These are phyloP conservation scores for Ctenosaura bakeri DNA, from an alignment of 2,797 vertebrate species.

Conservation along the genomic window DNA sequence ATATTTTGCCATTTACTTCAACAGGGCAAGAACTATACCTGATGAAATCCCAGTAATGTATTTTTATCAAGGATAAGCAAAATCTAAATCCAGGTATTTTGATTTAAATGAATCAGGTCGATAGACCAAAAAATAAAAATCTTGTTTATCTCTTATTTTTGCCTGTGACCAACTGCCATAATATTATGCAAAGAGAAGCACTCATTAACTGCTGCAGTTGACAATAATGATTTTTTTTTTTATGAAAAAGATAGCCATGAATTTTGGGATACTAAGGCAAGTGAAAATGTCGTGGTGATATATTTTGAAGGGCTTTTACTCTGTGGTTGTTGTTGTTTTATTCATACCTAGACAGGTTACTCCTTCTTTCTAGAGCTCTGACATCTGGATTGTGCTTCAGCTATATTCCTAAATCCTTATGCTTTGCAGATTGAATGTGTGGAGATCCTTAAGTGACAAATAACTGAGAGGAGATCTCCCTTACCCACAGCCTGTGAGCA, in stretches of 20 bases:
- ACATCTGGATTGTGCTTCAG: constrained; percentile 10
- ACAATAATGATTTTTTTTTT: not conserved
- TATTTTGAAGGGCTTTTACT: not conserved
- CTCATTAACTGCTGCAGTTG: not conserved
- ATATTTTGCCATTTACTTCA: not conserved
- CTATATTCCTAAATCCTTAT: constrained; percentile 22
- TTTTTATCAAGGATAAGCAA: not conserved
- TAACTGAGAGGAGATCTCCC: constrained; percentile 2
- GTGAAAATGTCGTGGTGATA: not conserved
- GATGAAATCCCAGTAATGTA: not conserved
- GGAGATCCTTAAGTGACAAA: constrained; percentile 9
- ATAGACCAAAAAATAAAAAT: not conserved
- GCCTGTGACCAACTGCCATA: not conserved
- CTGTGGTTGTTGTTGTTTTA: not conserved
- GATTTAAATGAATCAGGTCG: not conserved
- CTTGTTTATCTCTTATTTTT: not conserved
- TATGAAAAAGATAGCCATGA: not conserved
- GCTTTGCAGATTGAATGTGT: constrained; percentile 24
- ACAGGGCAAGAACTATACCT: not conserved
- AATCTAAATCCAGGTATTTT: not conserved
- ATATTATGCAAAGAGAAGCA: not conserved
- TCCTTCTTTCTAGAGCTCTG: not conserved
- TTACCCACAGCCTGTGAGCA: not conserved
- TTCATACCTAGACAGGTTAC: not conserved
- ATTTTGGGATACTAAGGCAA: not conserved